Percentiles rank a stretch among this genome's conserved stretches.
These are phyloP conservation scores for Congeria kusceri DNA, from an alignment of 2,888 invertebrate species.

Conservation along the genomic window DNA sequence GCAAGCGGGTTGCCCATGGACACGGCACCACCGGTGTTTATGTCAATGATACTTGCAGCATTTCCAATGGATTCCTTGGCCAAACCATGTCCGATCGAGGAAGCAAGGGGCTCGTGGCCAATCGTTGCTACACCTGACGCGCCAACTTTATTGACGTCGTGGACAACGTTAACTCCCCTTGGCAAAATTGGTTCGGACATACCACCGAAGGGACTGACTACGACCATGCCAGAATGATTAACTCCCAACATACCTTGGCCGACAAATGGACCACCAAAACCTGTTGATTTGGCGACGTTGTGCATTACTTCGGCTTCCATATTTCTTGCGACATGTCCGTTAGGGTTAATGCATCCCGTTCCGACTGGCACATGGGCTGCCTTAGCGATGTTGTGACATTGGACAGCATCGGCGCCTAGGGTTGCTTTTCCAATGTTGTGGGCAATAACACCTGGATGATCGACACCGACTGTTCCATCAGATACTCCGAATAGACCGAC, in stretches of 20 bases:
- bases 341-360: background rate
- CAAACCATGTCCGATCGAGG: slow-evolving; percentile 30
- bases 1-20: slow-evolving; percentile 35
- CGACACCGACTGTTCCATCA: background rate
- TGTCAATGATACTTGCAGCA: slow-evolving; percentile 28
- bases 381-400: slow-evolving; percentile 8
- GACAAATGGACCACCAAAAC: background rate
- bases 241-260: background rate
- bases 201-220: slow-evolving; percentile 9
- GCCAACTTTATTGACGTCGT: slow-evolving; percentile 41
- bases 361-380: background rate
- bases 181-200: background rate
- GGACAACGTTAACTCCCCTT: slow-evolving; percentile 16
- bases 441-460: slow-evolving; percentile 5
- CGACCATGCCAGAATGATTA: background rate
- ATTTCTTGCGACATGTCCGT: background rate
- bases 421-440: slow-evolving; percentile 12
- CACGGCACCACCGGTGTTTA: slow-evolving; percentile 41
- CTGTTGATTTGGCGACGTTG: slow-evolving; percentile 25
- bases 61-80: slow-evolving; percentile 33
- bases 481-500: background rate
- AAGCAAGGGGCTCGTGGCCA: slow-evolving; percentile 41
- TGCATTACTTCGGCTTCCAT: slow-evolving; percentile 7
- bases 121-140: slow-evolving; percentile 28
- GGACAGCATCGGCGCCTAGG: background rate